Evolutionary conservation across 1,140 invertebrate species (phyloP), one percentile per base, ranked within the genome.

Genomic region (Drosophila virilis): DNA sequence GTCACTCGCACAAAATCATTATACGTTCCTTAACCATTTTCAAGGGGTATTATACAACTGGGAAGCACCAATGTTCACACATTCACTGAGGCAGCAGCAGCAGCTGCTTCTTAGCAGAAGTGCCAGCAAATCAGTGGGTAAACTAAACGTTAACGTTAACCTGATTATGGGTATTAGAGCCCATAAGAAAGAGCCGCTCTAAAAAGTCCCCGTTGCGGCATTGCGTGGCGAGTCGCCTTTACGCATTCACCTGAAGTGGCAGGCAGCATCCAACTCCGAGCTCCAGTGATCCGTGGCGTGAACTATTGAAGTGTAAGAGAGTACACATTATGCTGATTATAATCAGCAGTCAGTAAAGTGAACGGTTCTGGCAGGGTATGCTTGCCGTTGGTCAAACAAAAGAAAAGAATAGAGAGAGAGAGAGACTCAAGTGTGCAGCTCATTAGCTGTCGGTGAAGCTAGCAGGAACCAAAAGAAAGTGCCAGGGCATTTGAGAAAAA

Each of bases 251-350:
- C 66, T 67, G 60, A 60, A 32, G 10, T 51, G 40, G 57, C 43
- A 45, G 57, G 6, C 28, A 37, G 38, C 48, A 6, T 9, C 12
- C 55, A 50, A 15, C 59, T 50, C 33, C 43, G 32, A 43, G 33
- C 74, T 80, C 13, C 74, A 62, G 35, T 83, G 80, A 84, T 80
- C 80, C 84, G 65, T 84, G 85, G 84, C 85, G 84, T 90, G 84
- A 89, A 84, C 85, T 84, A 84, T 89, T 90, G 67, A 84, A 84
- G 84, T 89, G 84, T 90, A 89, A 90, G 80, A 84, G 85, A 84
- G 85, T 85, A 90, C 84, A 89, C 74, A 90, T 89, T 89, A 77
- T 84, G 80, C 71, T 89, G 85, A 89, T 89, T 89, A 89, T 80
- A 89, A 89, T 89, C 84, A 85, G 60, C 64, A 59, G 62, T 59